A percentile compares a stretch with the other conserved stretches of the same genome.
These are phyloP conservation scores for Chromobotia macracanthus DNA, from an alignment of 2,797 vertebrate species.

Conservation along the genomic window DNA sequence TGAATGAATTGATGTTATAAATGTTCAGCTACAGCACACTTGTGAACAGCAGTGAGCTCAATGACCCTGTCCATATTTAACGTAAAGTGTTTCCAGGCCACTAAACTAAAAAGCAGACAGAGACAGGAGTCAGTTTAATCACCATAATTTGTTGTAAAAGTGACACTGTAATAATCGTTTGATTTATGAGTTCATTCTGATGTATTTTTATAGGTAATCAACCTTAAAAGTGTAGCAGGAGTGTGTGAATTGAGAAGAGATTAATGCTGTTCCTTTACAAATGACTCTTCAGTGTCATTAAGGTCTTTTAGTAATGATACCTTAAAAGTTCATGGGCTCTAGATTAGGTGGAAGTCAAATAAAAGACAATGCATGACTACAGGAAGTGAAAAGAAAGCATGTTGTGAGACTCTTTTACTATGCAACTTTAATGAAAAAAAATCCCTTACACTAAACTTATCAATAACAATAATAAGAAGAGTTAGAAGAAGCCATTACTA, in stretches of 20 bases:
- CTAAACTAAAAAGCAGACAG: conserved; percentile 55
- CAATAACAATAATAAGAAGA: too few relatives aligned
- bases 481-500: too few relatives aligned
- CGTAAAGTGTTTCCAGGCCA: conserved; percentile 55
- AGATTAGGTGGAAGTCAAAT: conserved; percentile 70
- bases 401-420: conserved; percentile 32
- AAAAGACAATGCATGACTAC: conserved; percentile 62
- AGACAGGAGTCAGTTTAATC: conserved; percentile 61
- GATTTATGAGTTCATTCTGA: conserved; percentile 73
- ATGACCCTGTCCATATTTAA: conserved; percentile 54
- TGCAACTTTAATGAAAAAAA: neutral
- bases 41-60: conserved; percentile 30
- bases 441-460: neutral
- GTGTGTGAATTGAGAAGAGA: conserved; percentile 68
- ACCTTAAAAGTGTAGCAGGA: conserved; percentile 74
- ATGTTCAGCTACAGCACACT: too few relatives aligned
- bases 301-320: conserved; percentile 70
- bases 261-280: conserved; percentile 71
- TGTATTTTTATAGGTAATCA: conserved; percentile 77
- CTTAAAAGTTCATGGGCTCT: conserved; percentile 68
- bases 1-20: too few relatives aligned
- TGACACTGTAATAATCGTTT: conserved; percentile 74
- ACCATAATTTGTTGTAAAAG: conserved; percentile 67
- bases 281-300: conserved; percentile 67
- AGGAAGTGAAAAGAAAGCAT: conserved; percentile 38